Percentiles rank a stretch among this genome's conserved stretches.
Conservation (phyloP, 2,888 invertebrate species). For the Leptopilina drosophilae region DNA sequence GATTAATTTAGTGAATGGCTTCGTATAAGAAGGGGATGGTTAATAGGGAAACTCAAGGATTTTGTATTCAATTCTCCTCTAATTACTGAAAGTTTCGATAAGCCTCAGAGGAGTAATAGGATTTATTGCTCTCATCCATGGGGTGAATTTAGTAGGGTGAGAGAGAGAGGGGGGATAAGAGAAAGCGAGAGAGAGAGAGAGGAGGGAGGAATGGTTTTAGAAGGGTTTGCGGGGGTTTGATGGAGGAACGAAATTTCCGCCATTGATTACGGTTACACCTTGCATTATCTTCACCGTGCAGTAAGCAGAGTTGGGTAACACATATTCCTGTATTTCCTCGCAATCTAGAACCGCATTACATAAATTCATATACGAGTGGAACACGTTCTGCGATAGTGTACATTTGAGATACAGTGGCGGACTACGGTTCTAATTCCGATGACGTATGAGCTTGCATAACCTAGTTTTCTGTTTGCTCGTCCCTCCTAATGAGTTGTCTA, state of each 20-base stretch:
- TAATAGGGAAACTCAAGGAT: constrained; percentile 28
- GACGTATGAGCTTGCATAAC: constrained; percentile 74
- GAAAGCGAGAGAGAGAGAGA: constrained; percentile 22
- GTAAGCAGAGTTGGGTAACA: constrained; percentile 60
- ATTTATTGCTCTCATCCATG: constrained; percentile 53
- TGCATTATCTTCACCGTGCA: constrained; percentile 62
- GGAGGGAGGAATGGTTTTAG: too few species aligned
- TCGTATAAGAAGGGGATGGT: background rate
- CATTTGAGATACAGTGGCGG: constrained; percentile 72
- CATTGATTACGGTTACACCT: constrained; percentile 67
- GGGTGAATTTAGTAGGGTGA: background rate
- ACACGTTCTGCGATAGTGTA: constrained; percentile 68
- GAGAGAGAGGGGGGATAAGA: constrained; percentile 20
- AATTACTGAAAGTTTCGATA: constrained; percentile 38
- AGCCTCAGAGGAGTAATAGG: constrained; percentile 40
- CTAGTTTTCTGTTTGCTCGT: constrained; percentile 74
- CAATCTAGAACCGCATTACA: constrained; percentile 72
- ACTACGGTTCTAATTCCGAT: constrained; percentile 74
- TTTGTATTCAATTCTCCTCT: constrained; percentile 38
- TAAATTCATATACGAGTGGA: constrained; percentile 69
- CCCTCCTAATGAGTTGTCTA: constrained; percentile 73
- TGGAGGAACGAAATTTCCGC: constrained; percentile 64
- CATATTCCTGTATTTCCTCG: constrained; percentile 68
- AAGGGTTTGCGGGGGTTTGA: constrained; percentile 41
- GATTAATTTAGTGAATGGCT: background rate